Evolutionary conservation across 2,888 invertebrate species (phyloP), one percentile per base, ranked within the genome.

Genomic region (Eupithecia pulchellata): DNA sequence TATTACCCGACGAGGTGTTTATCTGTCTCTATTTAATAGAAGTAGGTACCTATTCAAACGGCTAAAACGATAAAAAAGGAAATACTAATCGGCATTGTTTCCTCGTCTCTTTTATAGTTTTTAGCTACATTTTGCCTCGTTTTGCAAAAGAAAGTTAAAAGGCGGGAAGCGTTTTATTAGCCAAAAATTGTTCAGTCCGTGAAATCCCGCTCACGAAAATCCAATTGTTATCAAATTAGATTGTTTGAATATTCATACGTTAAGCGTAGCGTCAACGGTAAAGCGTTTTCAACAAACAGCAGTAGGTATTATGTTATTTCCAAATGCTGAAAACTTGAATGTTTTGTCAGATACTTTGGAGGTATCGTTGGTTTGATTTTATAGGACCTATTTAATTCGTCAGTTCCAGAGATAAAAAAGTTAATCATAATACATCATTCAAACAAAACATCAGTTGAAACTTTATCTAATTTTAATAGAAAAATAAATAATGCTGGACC

Each of bases 221-320:
- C 61, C 66, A 67, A 71, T 72, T 69, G 64, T 74, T 65, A 66
- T 69, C 36, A 71, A 72, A 71, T 71, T 68, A 61, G 39, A 32
- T 63, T 65, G 42, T 64, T 71, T 72, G 71, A 75, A 75, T 75
- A 77, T 75, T 75, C 71, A 71, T 65, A 30, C 52, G 68, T 17
- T 64, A 71, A 67, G 52, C 57, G 65, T 60, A 67, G 57, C 52
- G 69, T 62, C 47, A 13, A 39, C 72, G n/a, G 42, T n/a, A n/a
- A 42, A 42, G n/a, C 69, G 65, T 68, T 71, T 71, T 70, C 4
- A 58, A 57, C n/a, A 47, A 42, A 8, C 42, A 42, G n/a, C 42
- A 64, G 30, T n/a, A n/a, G n/a, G n/a, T 11, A 30, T 64, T 32
- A 64, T 52, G 34, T 29, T 52, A 58, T 66, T 29, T 39, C 30